These are phyloP conservation scores for Antheraea yamamai DNA, from an alignment of 2,888 invertebrate species.

Conservation along the genomic window DNA sequence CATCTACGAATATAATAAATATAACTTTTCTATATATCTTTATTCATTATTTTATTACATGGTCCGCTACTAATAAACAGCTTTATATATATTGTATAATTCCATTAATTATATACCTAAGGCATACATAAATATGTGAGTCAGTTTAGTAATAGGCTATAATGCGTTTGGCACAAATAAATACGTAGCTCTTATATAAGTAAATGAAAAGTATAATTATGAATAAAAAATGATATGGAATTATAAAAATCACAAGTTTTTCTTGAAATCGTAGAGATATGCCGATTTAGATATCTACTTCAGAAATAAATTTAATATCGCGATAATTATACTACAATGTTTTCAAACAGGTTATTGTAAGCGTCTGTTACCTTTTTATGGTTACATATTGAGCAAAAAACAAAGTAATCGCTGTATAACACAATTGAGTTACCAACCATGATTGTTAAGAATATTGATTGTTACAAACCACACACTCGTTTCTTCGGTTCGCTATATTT, in stretches of 20 bases:
- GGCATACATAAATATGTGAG: neutral
- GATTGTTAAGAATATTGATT: too few species aligned
- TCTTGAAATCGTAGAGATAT: too few species aligned
- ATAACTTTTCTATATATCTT: neutral
- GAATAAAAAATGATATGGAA: neutral
- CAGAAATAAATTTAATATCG: too few species aligned
- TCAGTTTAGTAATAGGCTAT: neutral
- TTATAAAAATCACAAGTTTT: neutral
- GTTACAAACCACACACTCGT: too few species aligned
- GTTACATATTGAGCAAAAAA: too few species aligned
- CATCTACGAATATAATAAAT: neutral
- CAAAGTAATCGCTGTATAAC: too few species aligned
- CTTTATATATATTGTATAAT: neutral
- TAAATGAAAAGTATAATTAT: neutral
- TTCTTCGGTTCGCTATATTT: too few species aligned
- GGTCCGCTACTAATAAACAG: conserved; percentile 6
- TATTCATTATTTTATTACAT: neutral
- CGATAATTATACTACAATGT: too few species aligned
- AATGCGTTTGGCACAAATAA: neutral
- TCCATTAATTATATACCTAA: neutral
- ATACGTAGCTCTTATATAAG: neutral
- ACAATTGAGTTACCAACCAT: too few species aligned
- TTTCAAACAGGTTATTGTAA: too few species aligned
- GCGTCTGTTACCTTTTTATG: too few species aligned
- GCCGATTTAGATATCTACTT: too few species aligned